Percentiles rank a stretch among this genome's conserved stretches.
phyloP scores from a whole-genome alignment of 2,113 vertebrate genomes.

The Sinosuthora webbiana region DNA sequence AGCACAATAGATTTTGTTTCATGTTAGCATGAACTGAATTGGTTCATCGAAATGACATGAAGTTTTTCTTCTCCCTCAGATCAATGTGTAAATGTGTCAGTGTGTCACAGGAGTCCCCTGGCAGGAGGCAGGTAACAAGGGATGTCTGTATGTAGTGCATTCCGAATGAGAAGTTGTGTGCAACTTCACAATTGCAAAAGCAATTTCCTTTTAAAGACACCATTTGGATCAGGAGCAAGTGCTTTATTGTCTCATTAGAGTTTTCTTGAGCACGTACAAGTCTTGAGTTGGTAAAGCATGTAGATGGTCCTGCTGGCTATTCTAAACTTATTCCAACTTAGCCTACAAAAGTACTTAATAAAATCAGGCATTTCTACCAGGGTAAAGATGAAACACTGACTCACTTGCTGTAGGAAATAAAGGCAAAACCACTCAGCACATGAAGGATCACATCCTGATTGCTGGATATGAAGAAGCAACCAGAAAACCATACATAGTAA shows the following conservation, averaged over 20 bases:
- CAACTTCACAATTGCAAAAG: not conserved
- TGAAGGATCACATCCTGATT: not conserved
- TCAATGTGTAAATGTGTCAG: not conserved
- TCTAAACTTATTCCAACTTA: not conserved
- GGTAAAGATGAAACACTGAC: not conserved
- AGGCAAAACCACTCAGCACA: not conserved
- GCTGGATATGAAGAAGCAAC: not conserved
- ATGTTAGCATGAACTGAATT: not conserved
- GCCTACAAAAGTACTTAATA: not conserved
- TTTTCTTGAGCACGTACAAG: not conserved
- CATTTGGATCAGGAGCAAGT: not conserved
- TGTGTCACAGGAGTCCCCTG: not conserved
- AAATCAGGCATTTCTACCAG: not conserved
- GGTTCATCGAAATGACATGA: not conserved
- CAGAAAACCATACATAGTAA: not conserved
- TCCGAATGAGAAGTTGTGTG: not conserved
- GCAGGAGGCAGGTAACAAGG: not conserved
- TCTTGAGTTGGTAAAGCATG: not conserved
- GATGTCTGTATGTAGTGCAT: not conserved
- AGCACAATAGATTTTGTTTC: not conserved
- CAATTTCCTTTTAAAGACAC: not conserved
- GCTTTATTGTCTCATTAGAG: not conserved
- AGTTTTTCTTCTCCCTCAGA: not conserved
- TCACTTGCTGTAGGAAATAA: not conserved
- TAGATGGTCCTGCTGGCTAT: not conserved